phyloP scores from a whole-genome alignment of 2,113 vertebrate genomes.

The mouse (Mus musculus) region GRCm39 chr10:103452501-103453000 shows the following conservation, averaged over 20 bases:
- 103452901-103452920: conserved; percentile 22
- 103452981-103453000: neutral
- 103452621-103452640: conserved; percentile 69
- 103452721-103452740: conserved; percentile 20
- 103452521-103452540: conserved; percentile 4
- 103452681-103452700: conserved; percentile 62
- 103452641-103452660: conserved; percentile 63
- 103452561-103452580: conserved; percentile 2
- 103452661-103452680: conserved; percentile 58
- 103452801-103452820: conserved; percentile 15
- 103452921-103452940: neutral
- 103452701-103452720: neutral
- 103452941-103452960: neutral
- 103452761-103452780: conserved; percentile 49
- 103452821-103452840: conserved; percentile 11
- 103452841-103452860: conserved; percentile 57
- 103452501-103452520: conserved; percentile 11
- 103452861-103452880: conserved; percentile 52
- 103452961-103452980: neutral
- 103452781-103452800: neutral
- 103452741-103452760: conserved; percentile 14
- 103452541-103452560: neutral
- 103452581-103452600: conserved; percentile 51
- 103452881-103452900: conserved; percentile 7
- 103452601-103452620: conserved; percentile 36